Evolutionary conservation across 64 coral and sea anemone species (phyloP).

Genomic region (Porites australiensis): DNA sequence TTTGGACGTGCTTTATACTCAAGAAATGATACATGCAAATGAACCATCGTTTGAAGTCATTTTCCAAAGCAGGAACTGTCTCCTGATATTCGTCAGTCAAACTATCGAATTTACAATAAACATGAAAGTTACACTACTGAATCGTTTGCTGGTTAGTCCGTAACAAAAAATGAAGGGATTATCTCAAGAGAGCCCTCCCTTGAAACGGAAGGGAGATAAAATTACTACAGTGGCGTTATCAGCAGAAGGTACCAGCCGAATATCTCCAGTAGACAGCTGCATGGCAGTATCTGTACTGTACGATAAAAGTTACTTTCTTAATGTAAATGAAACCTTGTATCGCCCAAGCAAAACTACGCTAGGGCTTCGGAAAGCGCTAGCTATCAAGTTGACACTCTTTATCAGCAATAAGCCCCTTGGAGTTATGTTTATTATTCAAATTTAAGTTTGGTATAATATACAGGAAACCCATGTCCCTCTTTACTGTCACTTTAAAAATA

Average conservation of each 20-base stretch:
- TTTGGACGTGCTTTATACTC: no score
- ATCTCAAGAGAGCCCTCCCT: slow-evolving; percentile 1
- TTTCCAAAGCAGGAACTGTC: no score
- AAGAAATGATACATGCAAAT: no score
- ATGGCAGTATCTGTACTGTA: neutral
- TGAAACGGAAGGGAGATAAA: slow-evolving; percentile 2
- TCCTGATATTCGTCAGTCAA: no score
- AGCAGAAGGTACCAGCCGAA: neutral
- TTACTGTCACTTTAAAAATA: no score
- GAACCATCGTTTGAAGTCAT: no score
- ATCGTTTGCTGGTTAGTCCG: neutral
- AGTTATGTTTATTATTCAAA: no score
- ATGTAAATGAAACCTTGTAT: neutral
- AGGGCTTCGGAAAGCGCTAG: neutral
- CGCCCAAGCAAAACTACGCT: neutral
- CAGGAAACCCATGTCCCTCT: no score
- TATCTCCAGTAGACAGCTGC: slow-evolving; percentile 25
- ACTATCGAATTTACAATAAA: neutral
- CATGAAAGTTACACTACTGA: neutral
- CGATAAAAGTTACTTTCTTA: neutral
- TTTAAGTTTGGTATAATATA: no score
- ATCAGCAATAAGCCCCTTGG: no score
- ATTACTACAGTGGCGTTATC: neutral
- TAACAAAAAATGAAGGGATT: neutral
- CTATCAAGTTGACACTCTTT: neutral